Evolutionary conservation across 2,888 invertebrate species (phyloP), one percentile per base, ranked within the genome.

Genomic region (Pyrocoelia pectoralis): DNA sequence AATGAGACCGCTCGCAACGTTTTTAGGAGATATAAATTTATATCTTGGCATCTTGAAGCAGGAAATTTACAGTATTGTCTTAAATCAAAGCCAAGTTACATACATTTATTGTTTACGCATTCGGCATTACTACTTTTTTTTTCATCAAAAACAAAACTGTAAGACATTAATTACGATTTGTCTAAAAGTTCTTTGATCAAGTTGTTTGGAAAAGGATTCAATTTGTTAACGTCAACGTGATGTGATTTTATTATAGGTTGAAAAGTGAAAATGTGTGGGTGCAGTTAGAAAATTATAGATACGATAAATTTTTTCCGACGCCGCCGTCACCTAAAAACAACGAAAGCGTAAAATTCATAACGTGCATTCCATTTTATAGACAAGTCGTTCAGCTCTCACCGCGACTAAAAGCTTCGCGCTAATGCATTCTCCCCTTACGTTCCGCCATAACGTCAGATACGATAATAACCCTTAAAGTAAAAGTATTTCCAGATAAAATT

Each of bases 341-440:
- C 49, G 38, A 38, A 57, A 50, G 41, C 57, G 49, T 68, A 68
- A 68, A 72, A 73, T 70, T 71, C 70, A 69, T 71, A 72, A 71
- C 70, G 72, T 72, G 72, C 71, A 72, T 72, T 70, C 70, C 72
- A 71, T 75, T 75, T 75, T 74, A 73, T 73, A 71, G 73, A 68
- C 73, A 72, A 70, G 72, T 71, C 73, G 71, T 73, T 74, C 69
- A 66, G 69, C 74, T 71, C 72, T 73, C 73, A 71, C 72, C 73
- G 70, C 71, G 68, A 68, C 75, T 76, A 76, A 76, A 76, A 76
- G 76, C 75, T 67, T 70, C 68, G 73, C 75, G 74, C 74, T 75
- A 76, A 76, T 75, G 76, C 74, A 76, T 68, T 71, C 67, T 61
- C 74, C 69, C 72, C 70, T 68, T 61, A 52, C 72, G 67, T 67